phyloP scores from a whole-genome alignment of 2,888 invertebrate species.

The Thymelicus acteon region DNA sequence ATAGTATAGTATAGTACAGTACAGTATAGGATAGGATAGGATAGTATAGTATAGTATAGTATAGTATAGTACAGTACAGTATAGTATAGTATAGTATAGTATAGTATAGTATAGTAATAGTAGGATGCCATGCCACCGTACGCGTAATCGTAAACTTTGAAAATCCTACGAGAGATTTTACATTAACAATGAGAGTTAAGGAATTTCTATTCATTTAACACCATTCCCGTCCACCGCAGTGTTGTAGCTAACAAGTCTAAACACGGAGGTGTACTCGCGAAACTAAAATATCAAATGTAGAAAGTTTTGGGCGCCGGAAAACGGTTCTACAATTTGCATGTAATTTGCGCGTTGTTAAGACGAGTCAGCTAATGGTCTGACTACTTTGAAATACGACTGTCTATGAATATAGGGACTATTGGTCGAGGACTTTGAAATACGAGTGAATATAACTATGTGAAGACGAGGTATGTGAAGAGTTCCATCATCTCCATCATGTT shows the following conservation, averaged over 20 bases:
- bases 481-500: too few relatives aligned
- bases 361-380: conserved; percentile 64
- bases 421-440: neutral
- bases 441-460: neutral
- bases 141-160: too few relatives aligned
- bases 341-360: conserved; percentile 66
- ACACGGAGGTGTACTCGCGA: conserved; percentile 40
- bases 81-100: too few relatives aligned
- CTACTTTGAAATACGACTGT: neutral
- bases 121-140: too few relatives aligned
- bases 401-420: neutral
- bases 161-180: neutral
- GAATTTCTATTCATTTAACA: conserved; percentile 5
- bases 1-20: too few relatives aligned
- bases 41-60: too few relatives aligned
- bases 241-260: conserved; percentile 32
- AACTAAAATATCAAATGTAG: conserved; percentile 61
- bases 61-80: too few relatives aligned
- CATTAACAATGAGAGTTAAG: neutral
- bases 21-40: too few relatives aligned
- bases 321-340: conserved; percentile 69
- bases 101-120: too few relatives aligned
- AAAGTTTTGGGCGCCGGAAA: conserved; percentile 62
- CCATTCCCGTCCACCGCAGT: neutral
- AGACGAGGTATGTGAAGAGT: too few relatives aligned